phyloP scores from a whole-genome alignment of 2,113 vertebrate genomes.

The Scomber scombrus region DNA sequence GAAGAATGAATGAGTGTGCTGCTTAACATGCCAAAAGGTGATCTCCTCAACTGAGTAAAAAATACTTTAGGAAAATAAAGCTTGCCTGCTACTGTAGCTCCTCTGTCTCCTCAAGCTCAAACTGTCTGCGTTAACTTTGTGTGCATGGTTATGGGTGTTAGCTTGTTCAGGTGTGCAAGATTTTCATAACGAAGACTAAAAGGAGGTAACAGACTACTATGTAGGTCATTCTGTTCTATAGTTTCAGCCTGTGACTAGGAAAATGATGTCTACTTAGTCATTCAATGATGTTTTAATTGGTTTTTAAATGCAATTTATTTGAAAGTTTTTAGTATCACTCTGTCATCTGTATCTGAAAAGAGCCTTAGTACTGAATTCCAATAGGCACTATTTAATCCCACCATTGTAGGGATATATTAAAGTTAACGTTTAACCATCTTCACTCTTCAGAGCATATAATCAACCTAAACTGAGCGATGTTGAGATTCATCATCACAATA shows the following conservation, averaged over 20 bases:
- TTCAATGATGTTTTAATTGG: neutral
- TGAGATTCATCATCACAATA: neutral
- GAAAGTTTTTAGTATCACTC: neutral
- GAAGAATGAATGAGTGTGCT: no score
- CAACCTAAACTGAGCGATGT: neutral
- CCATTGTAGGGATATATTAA: neutral
- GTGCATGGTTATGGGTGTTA: neutral
- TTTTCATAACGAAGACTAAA: neutral
- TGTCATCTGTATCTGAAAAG: neutral
- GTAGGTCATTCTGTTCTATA: neutral
- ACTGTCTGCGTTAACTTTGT: neutral
- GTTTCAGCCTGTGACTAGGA: neutral
- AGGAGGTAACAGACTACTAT: constrained; percentile 11
- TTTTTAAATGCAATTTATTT: neutral
- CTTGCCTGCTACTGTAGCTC: no score
- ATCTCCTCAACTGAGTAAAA: no score
- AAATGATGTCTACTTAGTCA: neutral
- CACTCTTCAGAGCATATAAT: neutral
- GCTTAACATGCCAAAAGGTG: no score
- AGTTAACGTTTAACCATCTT: neutral
- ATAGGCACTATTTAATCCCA: neutral
- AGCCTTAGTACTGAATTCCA: neutral
- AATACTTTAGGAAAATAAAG: no score
- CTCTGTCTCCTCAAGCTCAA: neutral
- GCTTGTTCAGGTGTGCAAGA: neutral